Conservation (phyloP, 2,888 invertebrate species). For the Pecten maximus region DNA sequence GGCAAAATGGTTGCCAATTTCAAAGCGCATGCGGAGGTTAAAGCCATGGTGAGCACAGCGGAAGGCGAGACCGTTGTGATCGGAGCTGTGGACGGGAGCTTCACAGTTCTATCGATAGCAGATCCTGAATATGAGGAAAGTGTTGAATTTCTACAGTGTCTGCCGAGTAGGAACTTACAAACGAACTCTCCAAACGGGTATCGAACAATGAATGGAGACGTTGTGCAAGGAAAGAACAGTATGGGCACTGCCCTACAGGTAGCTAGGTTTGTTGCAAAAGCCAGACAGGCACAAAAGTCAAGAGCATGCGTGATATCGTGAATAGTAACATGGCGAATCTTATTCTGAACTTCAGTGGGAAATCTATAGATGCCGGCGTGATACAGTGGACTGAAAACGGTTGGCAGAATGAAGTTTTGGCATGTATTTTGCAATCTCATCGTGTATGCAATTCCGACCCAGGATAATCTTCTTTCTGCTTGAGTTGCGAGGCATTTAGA, state of each 20-base stretch:
- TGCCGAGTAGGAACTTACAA: conserved; percentile 73
- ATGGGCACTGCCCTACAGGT: conserved; percentile 79
- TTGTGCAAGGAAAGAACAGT: conserved; percentile 69
- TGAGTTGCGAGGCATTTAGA: background rate
- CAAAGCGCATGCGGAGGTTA: conserved; percentile 81
- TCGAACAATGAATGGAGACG: conserved; percentile 63
- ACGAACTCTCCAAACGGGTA: conserved; percentile 57
- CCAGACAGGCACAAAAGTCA: conserved; percentile 76
- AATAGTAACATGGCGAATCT: background rate
- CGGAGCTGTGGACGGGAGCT: conserved; percentile 96
- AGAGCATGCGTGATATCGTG: conserved; percentile 77
- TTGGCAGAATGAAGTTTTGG: background rate
- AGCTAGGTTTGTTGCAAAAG: conserved; percentile 79
- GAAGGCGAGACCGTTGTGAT: conserved; percentile 85
- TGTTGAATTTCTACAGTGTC: conserved; percentile 71
- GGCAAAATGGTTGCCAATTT: conserved; percentile 95
- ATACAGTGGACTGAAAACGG: background rate
- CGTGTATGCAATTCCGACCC: background rate
- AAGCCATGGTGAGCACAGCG: conserved; percentile 76
- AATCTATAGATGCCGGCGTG: background rate
- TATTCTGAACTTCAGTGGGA: background rate
- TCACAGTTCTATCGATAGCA: conserved; percentile 92
- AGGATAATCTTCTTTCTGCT: background rate
- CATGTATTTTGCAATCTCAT: background rate
- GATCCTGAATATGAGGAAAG: conserved; percentile 84